phyloP scores from a whole-genome alignment of 1,140 invertebrate species.

The Drosophila trapezifrons region DNA sequence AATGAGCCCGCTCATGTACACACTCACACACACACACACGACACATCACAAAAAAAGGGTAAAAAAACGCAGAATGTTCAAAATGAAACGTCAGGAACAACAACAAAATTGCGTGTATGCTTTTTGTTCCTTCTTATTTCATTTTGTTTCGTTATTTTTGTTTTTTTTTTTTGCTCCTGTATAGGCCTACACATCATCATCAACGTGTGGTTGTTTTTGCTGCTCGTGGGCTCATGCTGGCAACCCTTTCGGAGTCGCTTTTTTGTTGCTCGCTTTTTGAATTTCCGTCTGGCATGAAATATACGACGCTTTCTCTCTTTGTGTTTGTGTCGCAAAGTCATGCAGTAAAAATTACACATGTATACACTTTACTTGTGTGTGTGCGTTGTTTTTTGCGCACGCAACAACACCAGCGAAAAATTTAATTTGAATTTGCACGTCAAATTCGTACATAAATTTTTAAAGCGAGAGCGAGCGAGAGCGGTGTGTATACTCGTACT shows the following conservation, averaged over 20 bases:
- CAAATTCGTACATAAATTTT: constrained; percentile 73
- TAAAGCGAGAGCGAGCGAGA: constrained; percentile 55
- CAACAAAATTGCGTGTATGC: constrained; percentile 58
- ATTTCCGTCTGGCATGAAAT: constrained; percentile 74
- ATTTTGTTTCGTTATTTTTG: constrained; percentile 1
- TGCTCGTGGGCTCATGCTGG: constrained; percentile 13
- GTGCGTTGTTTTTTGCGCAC: constrained; percentile 23
- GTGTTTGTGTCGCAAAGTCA: constrained; percentile 56
- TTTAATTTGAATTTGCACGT: constrained; percentile 81
- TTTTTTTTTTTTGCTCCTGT: constrained; percentile 11
- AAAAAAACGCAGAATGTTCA: constrained; percentile 62
- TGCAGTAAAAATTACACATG: constrained; percentile 57
- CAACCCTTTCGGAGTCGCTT: constrained; percentile 58
- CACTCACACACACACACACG: constrained; percentile 2
- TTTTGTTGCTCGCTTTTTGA: constrained; percentile 57
- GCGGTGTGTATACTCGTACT: neutral
- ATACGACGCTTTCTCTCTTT: constrained; percentile 55
- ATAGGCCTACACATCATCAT: constrained; percentile 72
- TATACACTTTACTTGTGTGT: constrained; percentile 16
- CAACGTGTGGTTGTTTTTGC: constrained; percentile 44
- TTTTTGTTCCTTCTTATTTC: constrained; percentile 17
- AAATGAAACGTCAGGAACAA: constrained; percentile 64
- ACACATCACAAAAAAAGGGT: constrained; percentile 41
- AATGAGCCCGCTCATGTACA: constrained; percentile 37
- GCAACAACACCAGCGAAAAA: constrained; percentile 54